phyloP scores from a whole-genome alignment of 2,888 invertebrate species.

The Tetramorium bicarinatum region DNA sequence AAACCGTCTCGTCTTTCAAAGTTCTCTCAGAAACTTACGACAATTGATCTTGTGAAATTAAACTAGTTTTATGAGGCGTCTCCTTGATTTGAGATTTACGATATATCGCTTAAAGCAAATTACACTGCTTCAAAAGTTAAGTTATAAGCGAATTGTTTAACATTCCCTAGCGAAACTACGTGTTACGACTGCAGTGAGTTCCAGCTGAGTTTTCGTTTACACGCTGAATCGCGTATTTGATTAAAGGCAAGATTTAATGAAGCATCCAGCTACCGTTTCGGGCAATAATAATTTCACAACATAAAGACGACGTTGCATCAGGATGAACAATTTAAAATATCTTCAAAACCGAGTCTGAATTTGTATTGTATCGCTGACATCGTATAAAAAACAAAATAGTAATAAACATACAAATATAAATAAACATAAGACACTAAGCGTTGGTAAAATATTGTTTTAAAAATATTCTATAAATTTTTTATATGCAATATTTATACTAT shows the following conservation, averaged over 20 bases:
- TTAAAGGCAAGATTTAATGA: slow-evolving; percentile 50
- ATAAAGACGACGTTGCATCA: neutral
- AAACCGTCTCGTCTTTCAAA: neutral
- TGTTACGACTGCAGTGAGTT: slow-evolving; percentile 29
- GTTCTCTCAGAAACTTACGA: slow-evolving; percentile 13
- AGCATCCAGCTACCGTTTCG: slow-evolving; percentile 23
- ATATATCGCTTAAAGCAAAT: slow-evolving; percentile 16
- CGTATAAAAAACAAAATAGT: neutral
- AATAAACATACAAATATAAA: neutral
- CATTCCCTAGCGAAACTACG: slow-evolving; percentile 22
- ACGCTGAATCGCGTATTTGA: slow-evolving; percentile 47
- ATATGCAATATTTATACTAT: neutral
- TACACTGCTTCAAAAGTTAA: slow-evolving; percentile 27
- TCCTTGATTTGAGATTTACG: slow-evolving; percentile 26
- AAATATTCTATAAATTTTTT: neutral
- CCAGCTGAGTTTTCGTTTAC: slow-evolving; percentile 46
- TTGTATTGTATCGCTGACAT: neutral
- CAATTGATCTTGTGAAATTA: slow-evolving; percentile 24
- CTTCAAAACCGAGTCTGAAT: slow-evolving; percentile 1
- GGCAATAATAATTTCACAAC: slow-evolving; percentile 9
- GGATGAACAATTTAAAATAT: neutral
- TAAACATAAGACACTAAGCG: neutral
- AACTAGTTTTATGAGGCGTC: slow-evolving; percentile 13
- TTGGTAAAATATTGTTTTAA: neutral
- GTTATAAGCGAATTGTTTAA: slow-evolving; percentile 51